Percentiles rank a stretch among this genome's conserved stretches.
phyloP scores from a whole-genome alignment of 2,797 vertebrate species.

The Syndactyla subalaris region DNA sequence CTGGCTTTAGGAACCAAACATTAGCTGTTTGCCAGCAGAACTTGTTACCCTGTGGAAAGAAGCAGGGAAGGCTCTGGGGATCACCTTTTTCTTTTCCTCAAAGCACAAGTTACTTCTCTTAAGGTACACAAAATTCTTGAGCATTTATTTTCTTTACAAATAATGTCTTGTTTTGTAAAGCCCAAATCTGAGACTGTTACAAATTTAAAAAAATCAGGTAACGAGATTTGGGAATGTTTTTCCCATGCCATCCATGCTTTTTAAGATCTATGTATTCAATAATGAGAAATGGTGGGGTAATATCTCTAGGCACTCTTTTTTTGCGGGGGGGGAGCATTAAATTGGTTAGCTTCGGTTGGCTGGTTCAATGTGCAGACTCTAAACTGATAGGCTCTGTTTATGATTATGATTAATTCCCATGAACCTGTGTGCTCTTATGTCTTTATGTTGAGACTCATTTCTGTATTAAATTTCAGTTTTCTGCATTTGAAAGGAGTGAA shows the following conservation, averaged over 20 bases:
- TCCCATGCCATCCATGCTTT: not conserved
- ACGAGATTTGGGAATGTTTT: not conserved
- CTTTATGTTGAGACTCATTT: not conserved
- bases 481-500: not conserved
- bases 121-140: not conserved
- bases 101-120: not conserved
- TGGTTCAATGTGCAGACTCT: not conserved
- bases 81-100: not conserved
- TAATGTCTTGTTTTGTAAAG: not conserved
- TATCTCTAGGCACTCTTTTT: not conserved
- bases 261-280: not conserved
- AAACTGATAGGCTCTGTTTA: not conserved
- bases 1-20: not conserved
- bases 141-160: not conserved
- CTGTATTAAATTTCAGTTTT: not conserved
- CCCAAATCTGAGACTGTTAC: not conserved
- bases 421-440: not conserved
- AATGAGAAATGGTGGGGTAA: not conserved
- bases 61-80: not conserved
- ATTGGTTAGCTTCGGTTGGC: not conserved
- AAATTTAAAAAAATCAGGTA: not conserved
- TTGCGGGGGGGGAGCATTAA: not conserved
- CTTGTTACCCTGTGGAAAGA: not conserved
- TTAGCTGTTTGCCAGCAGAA: not conserved
- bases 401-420: not conserved